A percentile compares a stretch with the other conserved stretches of the same genome.
Evolutionary conservation across 2,888 invertebrate species (phyloP).

Genomic region (Apamea sordens): DNA sequence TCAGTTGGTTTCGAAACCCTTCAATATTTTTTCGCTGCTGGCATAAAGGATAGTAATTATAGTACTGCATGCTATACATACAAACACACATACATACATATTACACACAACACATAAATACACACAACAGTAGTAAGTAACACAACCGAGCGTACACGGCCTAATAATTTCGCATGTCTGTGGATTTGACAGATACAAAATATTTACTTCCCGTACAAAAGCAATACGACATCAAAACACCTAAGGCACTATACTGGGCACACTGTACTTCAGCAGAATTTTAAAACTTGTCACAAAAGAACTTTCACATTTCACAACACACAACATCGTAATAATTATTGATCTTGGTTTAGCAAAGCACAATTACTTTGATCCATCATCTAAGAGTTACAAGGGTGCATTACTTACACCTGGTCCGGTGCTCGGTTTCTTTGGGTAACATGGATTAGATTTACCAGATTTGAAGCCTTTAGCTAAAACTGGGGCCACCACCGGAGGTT

Average conservation of each 20-base stretch:
- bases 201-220: no score
- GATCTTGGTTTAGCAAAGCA: not conserved
- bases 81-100: no score
- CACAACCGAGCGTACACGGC: no score
- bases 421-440: not conserved
- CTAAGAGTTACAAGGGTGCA: not conserved
- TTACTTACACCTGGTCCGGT: not conserved
- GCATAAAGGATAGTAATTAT: not conserved
- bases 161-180: no score
- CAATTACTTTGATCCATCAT: not conserved
- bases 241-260: not conserved
- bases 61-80: no score
- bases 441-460: no score
- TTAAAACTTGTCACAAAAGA: not conserved
- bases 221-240: not conserved
- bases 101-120: no score
- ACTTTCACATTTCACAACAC: no score
- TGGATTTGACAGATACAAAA: no score
- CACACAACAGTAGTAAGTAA: no score
- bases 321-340: not conserved
- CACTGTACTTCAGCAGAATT: not conserved
- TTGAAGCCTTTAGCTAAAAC: constrained; percentile 64
- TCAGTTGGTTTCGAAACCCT: not conserved
- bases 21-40: not conserved
- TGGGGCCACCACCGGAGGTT: constrained; percentile 84